Percentiles rank a stretch among this genome's conserved stretches.
These are phyloP conservation scores for Pachyrhynchus sulphureomaculatus DNA, from an alignment of 1,140 invertebrate species.

Conservation along the genomic window DNA sequence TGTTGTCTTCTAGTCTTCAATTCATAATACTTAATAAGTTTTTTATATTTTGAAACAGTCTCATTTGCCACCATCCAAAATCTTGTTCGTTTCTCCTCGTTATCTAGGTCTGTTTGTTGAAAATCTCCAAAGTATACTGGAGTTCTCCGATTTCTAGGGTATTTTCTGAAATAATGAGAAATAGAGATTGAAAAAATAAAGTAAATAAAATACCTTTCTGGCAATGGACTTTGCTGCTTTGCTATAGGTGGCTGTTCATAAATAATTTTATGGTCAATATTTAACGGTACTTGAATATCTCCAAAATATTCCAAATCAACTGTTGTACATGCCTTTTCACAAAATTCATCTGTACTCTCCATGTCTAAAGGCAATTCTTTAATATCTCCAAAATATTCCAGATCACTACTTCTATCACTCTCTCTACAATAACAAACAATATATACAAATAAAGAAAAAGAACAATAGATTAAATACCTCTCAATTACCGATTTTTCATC, in stretches of 20 bases:
- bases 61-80: conserved; percentile 1
- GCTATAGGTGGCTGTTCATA: not conserved
- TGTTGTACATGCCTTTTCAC: too few species aligned
- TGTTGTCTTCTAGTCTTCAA: not conserved
- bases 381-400: too few species aligned
- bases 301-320: too few species aligned
- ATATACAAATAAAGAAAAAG: too few species aligned
- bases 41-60: conserved; percentile 1
- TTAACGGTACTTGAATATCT: too few species aligned
- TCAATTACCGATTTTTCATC: too few species aligned
- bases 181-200: not conserved
- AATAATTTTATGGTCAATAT: too few species aligned
- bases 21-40: not conserved
- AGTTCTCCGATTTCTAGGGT: not conserved
- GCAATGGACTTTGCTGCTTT: not conserved
- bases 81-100: not conserved
- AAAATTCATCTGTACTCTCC: too few species aligned
- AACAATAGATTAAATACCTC: too few species aligned
- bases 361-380: too few species aligned
- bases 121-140: conserved; percentile 4
- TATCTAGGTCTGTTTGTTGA: not conserved
- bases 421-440: too few species aligned
- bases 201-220: not conserved
- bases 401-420: too few species aligned
- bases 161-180: not conserved